Evolutionary conservation across 2,113 vertebrate species (phyloP).

Genomic region (Charadrius vociferus): DNA sequence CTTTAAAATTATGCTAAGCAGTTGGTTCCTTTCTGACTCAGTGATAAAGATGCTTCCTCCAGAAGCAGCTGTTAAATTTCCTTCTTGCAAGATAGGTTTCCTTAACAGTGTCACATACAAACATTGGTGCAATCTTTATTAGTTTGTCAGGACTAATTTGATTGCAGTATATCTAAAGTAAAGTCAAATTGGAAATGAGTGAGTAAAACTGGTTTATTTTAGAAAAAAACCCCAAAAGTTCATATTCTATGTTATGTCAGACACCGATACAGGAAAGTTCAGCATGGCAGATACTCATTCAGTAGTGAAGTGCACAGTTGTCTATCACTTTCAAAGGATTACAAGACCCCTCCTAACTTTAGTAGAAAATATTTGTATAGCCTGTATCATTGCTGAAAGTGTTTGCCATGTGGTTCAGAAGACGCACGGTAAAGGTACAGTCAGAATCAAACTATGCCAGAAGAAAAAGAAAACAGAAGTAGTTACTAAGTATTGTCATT

Average conservation of each 20-base stretch:
- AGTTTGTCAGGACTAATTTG: slow-evolving; percentile 30
- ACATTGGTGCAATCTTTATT: background rate
- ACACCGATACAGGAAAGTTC: background rate
- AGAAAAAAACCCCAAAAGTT: background rate
- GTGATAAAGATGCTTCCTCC: slow-evolving; percentile 58
- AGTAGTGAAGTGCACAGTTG: background rate
- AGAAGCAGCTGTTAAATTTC: slow-evolving; percentile 56
- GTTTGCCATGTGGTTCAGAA: background rate
- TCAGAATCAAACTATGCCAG: background rate
- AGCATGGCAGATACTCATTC: background rate
- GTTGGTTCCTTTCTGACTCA: slow-evolving; percentile 54
- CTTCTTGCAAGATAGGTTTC: slow-evolving; percentile 18
- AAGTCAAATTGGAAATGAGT: slow-evolving; percentile 12
- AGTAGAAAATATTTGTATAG: background rate
- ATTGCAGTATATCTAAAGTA: background rate
- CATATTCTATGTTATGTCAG: background rate
- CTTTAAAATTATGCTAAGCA: slow-evolving; percentile 35
- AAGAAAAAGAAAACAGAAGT: background rate
- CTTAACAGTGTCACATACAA: background rate
- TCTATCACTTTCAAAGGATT: background rate
- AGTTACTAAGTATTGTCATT: background rate
- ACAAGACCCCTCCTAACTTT: background rate
- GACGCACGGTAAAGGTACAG: background rate
- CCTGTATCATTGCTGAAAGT: background rate
- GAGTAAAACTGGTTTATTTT: background rate